Evolutionary conservation across 2,888 invertebrate genomes (phyloP).

Genomic region (Pogonocherus hispidulus): DNA sequence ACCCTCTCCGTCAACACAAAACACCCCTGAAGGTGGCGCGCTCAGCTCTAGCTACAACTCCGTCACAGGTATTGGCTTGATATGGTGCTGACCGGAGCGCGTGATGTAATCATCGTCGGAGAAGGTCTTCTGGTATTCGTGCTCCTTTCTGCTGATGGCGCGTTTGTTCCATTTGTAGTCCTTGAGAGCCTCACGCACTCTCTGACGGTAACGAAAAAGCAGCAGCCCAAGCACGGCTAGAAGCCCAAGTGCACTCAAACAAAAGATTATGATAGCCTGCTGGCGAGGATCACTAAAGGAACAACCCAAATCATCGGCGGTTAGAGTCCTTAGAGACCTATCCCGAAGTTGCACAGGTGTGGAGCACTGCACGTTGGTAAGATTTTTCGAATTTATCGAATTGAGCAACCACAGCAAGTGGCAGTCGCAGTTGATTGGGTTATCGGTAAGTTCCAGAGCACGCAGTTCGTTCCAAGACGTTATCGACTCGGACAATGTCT

Average conservation of each 20-base stretch:
- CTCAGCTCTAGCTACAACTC: constrained; percentile 97
- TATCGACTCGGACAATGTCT: constrained; percentile 82
- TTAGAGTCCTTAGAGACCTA: constrained; percentile 76
- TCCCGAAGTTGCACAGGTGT: constrained; percentile 82
- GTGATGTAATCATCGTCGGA: constrained; percentile 89
- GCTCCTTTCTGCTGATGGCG: constrained; percentile 81
- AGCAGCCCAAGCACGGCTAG: constrained; percentile 81
- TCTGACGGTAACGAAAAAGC: constrained; percentile 84
- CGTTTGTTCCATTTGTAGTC: constrained; percentile 86
- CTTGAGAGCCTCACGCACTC: constrained; percentile 85
- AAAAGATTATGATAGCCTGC: constrained; percentile 83
- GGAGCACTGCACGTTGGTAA: constrained; percentile 79
- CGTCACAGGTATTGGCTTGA: constrained; percentile 87
- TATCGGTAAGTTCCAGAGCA: constrained; percentile 84
- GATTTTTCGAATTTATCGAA: constrained; percentile 77
- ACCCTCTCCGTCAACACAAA: constrained; percentile 75
- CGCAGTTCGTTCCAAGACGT: constrained; percentile 85
- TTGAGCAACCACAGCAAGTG: constrained; percentile 85
- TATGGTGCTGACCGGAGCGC: constrained; percentile 73
- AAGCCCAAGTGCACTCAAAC: constrained; percentile 81
- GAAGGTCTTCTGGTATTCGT: constrained; percentile 91
- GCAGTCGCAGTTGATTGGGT: constrained; percentile 87
- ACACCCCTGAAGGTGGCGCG: constrained; percentile 85
- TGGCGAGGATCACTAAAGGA: constrained; percentile 84
- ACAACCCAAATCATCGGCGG: constrained; percentile 85